phyloP scores from a whole-genome alignment of 2,888 invertebrate genomes.

The Sialis lutaria region DNA sequence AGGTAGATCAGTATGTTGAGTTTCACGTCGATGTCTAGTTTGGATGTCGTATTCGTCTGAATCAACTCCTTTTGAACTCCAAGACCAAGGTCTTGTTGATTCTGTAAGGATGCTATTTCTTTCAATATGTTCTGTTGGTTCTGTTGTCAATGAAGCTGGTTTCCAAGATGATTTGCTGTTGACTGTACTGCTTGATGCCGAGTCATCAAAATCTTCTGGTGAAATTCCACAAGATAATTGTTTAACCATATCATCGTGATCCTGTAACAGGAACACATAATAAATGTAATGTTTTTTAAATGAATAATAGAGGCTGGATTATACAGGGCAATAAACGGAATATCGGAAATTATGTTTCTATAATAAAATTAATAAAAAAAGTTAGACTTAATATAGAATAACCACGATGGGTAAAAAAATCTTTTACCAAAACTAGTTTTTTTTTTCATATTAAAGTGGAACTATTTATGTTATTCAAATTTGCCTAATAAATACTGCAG shows the following conservation, averaged over 20 bases:
- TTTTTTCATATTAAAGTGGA: no score
- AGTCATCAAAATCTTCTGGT: conserved; percentile 24
- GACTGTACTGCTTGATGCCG: conserved; percentile 7
- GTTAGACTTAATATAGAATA: no score
- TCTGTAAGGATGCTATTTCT: conserved; percentile 7
- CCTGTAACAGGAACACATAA: conserved; percentile 25
- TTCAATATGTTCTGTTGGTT: conserved; percentile 10
- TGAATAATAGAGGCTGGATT: no score
- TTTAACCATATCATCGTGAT: conserved; percentile 39
- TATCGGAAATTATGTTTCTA: no score
- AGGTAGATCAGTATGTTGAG: conserved; percentile 18
- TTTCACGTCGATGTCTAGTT: conserved; percentile 25
- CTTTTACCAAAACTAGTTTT: no score
- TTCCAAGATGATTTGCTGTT: conserved; percentile 11
- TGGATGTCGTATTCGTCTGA: conserved; percentile 21
- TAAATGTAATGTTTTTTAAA: not conserved
- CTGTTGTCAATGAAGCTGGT: conserved; percentile 11
- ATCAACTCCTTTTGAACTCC: conserved; percentile 25
- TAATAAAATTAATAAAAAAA: no score
- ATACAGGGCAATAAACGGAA: no score
- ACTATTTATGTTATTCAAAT: no score
- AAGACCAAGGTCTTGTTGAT: conserved; percentile 21
- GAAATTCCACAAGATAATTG: conserved; percentile 39
- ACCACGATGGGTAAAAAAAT: no score
- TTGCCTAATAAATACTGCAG: no score